A percentile compares a stretch with the other conserved stretches of the same genome.
phyloP scores from a whole-genome alignment of 2,888 invertebrate genomes.

The Hermaeophaga mercurialis region DNA sequence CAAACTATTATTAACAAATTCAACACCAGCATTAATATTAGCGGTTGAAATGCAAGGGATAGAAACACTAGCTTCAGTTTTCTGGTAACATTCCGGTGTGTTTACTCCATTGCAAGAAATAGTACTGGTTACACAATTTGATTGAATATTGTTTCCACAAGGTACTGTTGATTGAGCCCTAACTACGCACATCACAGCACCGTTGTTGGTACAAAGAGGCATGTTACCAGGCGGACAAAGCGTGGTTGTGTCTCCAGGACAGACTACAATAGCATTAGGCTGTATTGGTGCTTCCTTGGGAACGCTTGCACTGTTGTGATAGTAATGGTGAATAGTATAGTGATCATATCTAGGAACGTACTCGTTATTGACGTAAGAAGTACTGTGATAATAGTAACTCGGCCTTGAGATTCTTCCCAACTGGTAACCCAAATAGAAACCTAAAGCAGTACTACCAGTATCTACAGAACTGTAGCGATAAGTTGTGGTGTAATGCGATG shows the following conservation, averaged over 20 bases:
- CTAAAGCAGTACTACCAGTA: conserved; percentile 46
- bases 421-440: conserved; percentile 49
- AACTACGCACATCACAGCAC: conserved; percentile 54
- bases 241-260: conserved; percentile 49
- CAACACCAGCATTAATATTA: conserved; percentile 42
- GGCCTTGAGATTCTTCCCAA: conserved; percentile 47
- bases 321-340: conserved; percentile 54
- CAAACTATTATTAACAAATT: conserved; percentile 44
- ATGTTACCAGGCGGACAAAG: conserved; percentile 52
- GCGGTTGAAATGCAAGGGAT: conserved; percentile 52
- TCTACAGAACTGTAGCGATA: conserved; percentile 44
- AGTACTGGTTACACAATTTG: conserved; percentile 48
- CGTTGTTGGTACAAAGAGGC: conserved; percentile 53
- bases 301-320: conserved; percentile 47
- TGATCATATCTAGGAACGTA: conserved; percentile 49
- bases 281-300: conserved; percentile 48
- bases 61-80: conserved; percentile 41
- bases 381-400: conserved; percentile 41
- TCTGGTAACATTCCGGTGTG: conserved; percentile 45
- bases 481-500: conserved; percentile 24
- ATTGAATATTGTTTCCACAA: conserved; percentile 45
- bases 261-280: conserved; percentile 50
- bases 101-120: conserved; percentile 51
- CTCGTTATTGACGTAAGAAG: conserved; percentile 37
- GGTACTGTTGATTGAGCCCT: conserved; percentile 48